These are phyloP conservation scores for Blera fallax DNA, from an alignment of 2,888 invertebrate genomes.

Conservation along the genomic window DNA sequence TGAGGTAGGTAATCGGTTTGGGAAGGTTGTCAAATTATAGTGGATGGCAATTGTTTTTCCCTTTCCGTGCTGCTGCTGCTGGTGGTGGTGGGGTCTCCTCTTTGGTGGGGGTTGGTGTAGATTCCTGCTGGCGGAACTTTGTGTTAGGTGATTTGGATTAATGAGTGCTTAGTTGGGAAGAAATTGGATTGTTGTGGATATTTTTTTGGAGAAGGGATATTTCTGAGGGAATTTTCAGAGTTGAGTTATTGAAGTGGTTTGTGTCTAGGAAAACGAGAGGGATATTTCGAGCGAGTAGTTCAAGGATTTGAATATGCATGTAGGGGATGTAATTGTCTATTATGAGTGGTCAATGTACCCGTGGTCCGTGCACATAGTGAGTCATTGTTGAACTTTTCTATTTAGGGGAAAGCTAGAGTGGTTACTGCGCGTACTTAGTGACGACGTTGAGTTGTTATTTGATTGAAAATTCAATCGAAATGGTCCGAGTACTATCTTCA, in stretches of 20 bases:
- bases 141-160: constrained; percentile 1
- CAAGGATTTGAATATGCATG: background rate
- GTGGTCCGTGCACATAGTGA: too few species aligned
- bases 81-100: background rate
- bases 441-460: too few species aligned
- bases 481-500: too few species aligned
- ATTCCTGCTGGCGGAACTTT: background rate
- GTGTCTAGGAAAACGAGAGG: background rate
- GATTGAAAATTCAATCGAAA: too few species aligned
- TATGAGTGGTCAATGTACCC: background rate
- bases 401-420: too few species aligned
- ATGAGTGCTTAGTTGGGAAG: background rate
- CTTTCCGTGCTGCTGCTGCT: background rate
- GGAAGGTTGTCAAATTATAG: background rate
- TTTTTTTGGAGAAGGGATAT: constrained; percentile 19
- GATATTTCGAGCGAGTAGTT: constrained; percentile 1
- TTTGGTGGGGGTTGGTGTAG: background rate
- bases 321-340: background rate
- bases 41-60: background rate
- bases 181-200: background rate
- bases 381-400: too few species aligned
- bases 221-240: background rate
- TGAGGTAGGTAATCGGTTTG: constrained; percentile 28
- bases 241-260: background rate
- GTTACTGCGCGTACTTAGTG: too few species aligned